Evolutionary conservation across 2,888 invertebrate genomes (phyloP).

Genomic region (Apotomis capreana): DNA sequence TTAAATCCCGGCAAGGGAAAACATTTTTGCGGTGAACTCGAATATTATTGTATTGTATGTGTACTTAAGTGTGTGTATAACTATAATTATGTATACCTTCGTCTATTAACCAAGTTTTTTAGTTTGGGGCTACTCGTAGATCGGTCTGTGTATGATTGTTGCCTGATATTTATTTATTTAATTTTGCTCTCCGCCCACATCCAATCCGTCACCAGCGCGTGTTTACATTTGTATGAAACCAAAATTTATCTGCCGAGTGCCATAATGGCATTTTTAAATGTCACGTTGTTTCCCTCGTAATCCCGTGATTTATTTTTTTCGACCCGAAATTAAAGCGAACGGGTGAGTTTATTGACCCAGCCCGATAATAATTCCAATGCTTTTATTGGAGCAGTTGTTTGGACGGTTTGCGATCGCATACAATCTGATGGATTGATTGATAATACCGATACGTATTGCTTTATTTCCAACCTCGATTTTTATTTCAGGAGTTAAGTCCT

Average conservation of each 20-base stretch:
- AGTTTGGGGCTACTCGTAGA: no score
- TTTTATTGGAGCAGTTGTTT: slow-evolving; percentile 20
- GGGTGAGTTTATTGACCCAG: slow-evolving; percentile 31
- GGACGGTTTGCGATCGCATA: slow-evolving; percentile 10
- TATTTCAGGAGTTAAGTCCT: neutral
- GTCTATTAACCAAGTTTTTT: no score
- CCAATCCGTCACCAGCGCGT: slow-evolving; percentile 48
- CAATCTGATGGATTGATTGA: slow-evolving; percentile 21
- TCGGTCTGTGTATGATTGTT: no score
- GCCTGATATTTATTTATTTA: no score
- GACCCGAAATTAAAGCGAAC: slow-evolving; percentile 30
- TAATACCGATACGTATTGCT: neutral
- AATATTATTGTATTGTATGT: no score
- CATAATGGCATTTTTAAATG: slow-evolving; percentile 39
- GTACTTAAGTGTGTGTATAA: no score
- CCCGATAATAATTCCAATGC: slow-evolving; percentile 27
- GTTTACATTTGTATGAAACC: slow-evolving; percentile 41
- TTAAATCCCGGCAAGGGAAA: no score
- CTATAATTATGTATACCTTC: no score
- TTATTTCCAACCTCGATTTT: neutral
- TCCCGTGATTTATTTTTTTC: slow-evolving; percentile 40
- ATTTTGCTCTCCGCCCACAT: slow-evolving; percentile 41
- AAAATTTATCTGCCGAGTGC: slow-evolving; percentile 33
- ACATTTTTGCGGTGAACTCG: no score
- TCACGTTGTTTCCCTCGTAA: slow-evolving; percentile 40